Base-by-base conservation (phyloP, 2,113 vertebrate species). In the Pycnonotus jocosus region DNA sequence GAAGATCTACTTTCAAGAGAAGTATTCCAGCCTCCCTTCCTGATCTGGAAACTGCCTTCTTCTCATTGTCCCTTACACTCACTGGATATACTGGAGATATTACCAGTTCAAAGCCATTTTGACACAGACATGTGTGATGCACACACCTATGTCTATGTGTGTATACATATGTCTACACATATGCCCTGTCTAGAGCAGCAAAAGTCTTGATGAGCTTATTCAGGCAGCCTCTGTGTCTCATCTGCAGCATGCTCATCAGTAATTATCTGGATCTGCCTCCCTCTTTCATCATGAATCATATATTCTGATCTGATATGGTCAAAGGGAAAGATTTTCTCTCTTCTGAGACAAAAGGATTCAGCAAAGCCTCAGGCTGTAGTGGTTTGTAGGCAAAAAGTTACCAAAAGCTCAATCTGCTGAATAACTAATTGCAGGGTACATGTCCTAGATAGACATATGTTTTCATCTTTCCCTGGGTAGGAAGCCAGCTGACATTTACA, bases 361-460 rank as follows among this genome's bases (percentile, higher is more conserved):
- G 33, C 28, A 33, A 65, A 79, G 11, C 57, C 48, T 85, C 50
- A 69, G 45, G 28, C 58, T 72, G 24, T 14, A 76, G 57, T 30
- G 51, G 73, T 70, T 93, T 92, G 37, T 44, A 81, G 51, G 56
- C 51, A 94, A 91, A 86, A 78, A 90, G 35, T 50, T 86, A 92
- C 27, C 54, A 66, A 27, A 85, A 93, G 30, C 81, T 60, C 33
- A 58, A 73, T 73, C 60, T 66, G 68, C 71, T 92, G 61, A 88
- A 83, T 73, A 92, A 73, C 79, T 94, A 70, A 81, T 88, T 64
- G 23, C 38, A 71, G 72, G 33, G 45, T 81, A 38, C 21, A 6
- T 77, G 88, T 68, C 86, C 90, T 66, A 92, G 83, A 88, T 44
- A 96, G 72, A 71, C 91, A 92, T 86, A 88, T 58, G 91, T 91